Evolutionary conservation across 2,888 invertebrate species (phyloP).

Genomic region (Watsonalla cultraria): DNA sequence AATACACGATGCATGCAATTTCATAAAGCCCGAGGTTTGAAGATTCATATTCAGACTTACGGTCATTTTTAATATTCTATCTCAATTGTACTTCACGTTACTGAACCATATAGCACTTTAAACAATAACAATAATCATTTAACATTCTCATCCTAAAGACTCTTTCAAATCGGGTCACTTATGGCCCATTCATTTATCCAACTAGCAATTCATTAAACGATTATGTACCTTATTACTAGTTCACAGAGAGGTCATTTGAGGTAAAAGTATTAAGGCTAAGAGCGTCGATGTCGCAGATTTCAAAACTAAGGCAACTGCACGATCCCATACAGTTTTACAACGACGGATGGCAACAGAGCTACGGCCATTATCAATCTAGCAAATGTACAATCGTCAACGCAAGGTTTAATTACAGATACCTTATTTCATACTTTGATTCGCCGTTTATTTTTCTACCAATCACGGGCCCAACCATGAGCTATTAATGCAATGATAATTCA

Average conservation of each 20-base stretch:
- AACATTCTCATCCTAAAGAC: not conserved
- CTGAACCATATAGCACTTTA: too few species aligned
- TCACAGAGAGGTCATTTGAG: not conserved
- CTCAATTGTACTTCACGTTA: too few species aligned
- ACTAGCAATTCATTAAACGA: not conserved
- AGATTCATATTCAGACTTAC: too few species aligned
- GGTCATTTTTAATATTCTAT: too few species aligned
- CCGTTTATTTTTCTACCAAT: too few species aligned
- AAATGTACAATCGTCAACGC: slow-evolving; percentile 7
- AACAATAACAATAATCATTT: too few species aligned
- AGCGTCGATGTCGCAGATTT: slow-evolving; percentile 19
- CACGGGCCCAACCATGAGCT: too few species aligned
- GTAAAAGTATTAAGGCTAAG: not conserved
- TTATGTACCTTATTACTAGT: not conserved
- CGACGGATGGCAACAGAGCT: slow-evolving; percentile 18
- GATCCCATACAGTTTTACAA: slow-evolving; percentile 24
- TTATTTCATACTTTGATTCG: too few species aligned
- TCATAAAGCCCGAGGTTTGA: too few species aligned
- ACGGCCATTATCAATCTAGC: slow-evolving; percentile 12
- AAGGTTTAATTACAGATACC: not conserved
- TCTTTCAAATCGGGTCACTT: not conserved
- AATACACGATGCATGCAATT: too few species aligned
- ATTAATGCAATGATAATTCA: too few species aligned
- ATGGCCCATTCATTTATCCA: not conserved
- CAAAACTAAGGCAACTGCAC: slow-evolving; percentile 20